Percentiles rank a stretch among this genome's conserved stretches.
phyloP scores from a whole-genome alignment of 2,113 vertebrate genomes.

The Turnix velox region DNA sequence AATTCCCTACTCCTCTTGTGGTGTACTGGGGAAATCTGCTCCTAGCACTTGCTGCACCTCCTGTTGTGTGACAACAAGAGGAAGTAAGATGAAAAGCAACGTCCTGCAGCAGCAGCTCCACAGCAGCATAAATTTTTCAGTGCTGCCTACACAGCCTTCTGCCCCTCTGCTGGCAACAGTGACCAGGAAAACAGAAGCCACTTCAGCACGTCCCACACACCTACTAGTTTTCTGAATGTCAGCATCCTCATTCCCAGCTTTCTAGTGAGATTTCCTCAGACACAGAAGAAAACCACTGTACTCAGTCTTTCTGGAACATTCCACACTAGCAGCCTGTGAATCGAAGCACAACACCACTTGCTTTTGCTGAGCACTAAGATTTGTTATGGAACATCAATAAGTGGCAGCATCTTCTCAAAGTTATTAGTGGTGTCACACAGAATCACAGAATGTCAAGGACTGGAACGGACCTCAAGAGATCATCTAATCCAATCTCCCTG shows the following conservation, averaged over 20 bases:
- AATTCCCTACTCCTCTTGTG: neutral
- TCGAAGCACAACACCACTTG: neutral
- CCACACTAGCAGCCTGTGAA: neutral
- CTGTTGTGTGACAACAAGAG: neutral
- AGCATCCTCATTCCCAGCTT: neutral
- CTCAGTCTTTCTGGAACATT: neutral
- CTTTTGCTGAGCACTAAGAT: neutral
- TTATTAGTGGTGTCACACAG: neutral
- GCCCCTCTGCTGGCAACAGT: neutral
- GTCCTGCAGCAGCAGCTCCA: accelerated
- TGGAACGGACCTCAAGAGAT: too few species aligned
- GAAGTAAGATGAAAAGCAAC: neutral
- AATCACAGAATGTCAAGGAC: too few species aligned
- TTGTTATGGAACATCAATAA: neutral
- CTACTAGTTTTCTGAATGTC: neutral
- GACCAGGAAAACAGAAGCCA: neutral
- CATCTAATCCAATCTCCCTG: too few species aligned
- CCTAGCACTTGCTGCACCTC: neutral
- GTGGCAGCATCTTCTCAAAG: neutral
- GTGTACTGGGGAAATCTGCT: neutral
- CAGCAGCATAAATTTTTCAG: neutral
- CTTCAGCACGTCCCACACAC: neutral
- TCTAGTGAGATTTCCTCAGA: neutral
- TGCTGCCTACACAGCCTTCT: neutral
- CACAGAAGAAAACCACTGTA: neutral